phyloP scores from a whole-genome alignment of 2,113 vertebrate genomes.

The Dicrurus megarhynchus region DNA sequence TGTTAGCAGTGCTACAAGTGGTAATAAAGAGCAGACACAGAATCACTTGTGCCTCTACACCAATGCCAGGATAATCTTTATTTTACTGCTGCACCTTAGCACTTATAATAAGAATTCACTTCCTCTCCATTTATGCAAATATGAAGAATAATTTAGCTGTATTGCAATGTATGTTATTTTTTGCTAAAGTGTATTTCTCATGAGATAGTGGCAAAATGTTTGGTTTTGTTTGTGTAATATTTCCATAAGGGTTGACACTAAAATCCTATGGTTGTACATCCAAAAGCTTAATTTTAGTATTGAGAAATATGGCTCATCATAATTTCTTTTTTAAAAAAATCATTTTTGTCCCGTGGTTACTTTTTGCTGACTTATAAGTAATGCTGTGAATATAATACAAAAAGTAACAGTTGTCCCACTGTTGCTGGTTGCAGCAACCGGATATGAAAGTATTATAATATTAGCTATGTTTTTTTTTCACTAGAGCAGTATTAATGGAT shows the following conservation, averaged over 20 bases:
- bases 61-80: neutral
- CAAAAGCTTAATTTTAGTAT: neutral
- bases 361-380: neutral
- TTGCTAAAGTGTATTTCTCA: neutral
- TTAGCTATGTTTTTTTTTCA: neutral
- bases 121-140: neutral
- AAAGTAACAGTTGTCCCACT: neutral
- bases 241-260: neutral
- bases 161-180: neutral
- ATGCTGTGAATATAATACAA: neutral
- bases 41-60: neutral
- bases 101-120: neutral
- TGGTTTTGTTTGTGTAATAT: neutral
- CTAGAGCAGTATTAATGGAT: neutral
- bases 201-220: neutral
- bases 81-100: neutral
- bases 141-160: neutral
- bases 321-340: neutral
- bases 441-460: neutral
- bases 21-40: neutral
- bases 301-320: neutral
- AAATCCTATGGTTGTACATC: neutral
- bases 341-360: neutral
- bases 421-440: neutral
- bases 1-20: neutral